Evolutionary conservation across 2,797 vertebrate species (phyloP).

Genomic region (Tadarida brasiliensis): DNA sequence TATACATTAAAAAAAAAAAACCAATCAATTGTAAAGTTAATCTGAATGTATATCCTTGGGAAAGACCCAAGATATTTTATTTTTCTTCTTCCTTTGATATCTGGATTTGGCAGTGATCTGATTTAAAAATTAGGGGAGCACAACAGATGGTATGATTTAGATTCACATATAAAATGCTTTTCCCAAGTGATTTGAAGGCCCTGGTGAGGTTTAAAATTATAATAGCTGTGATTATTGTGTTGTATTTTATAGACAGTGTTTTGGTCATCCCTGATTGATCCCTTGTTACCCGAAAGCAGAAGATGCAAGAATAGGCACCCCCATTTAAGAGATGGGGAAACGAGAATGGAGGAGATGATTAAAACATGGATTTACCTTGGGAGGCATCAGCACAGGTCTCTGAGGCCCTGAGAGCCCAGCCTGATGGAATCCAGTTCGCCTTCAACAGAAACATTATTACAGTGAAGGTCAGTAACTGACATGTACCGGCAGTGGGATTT

Average conservation of each 20-base stretch:
- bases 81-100: conserved; percentile 40
- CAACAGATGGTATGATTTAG: conserved; percentile 69
- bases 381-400: neutral
- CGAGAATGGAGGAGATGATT: neutral
- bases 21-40: neutral
- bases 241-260: conserved; percentile 54
- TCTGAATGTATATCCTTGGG: neutral
- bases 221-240: conserved; percentile 64
- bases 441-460: neutral
- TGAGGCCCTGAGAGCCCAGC: neutral
- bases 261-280: conserved; percentile 53
- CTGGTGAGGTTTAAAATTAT: conserved; percentile 47
- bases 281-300: neutral
- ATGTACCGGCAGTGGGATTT: rapidly evolving
- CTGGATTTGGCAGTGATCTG: conserved; percentile 60
- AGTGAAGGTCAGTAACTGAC: neutral
- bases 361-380: neutral
- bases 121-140: conserved; percentile 61
- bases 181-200: conserved; percentile 56
- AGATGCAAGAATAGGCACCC: neutral
- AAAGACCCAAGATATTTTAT: neutral
- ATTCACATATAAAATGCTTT: conserved; percentile 63
- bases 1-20: neutral
- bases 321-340: neutral
- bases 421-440: neutral